Evolutionary conservation across 2,113 vertebrate genomes (phyloP).

Genomic region (Alethe castanea): DNA sequence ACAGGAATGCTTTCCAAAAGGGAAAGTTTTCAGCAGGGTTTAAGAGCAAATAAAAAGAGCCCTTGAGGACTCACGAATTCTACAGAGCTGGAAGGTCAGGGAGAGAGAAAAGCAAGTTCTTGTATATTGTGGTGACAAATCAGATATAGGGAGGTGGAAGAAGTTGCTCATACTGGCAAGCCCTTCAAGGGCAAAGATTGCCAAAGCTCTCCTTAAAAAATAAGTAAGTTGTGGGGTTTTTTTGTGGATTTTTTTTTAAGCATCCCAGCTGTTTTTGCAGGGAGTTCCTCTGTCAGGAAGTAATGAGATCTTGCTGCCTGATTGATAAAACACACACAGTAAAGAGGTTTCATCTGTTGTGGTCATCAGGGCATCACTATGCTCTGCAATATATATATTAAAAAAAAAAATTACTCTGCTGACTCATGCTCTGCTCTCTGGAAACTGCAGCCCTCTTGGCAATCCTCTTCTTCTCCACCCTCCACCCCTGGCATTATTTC

Average conservation of each 20-base stretch:
- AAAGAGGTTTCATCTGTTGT: conserved; percentile 44
- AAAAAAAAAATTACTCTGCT: not conserved
- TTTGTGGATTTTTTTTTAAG: not conserved
- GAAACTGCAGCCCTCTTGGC: not conserved
- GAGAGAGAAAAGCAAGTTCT: not conserved
- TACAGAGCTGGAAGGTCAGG: not conserved
- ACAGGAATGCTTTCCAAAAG: not conserved
- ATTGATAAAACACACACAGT: conserved; percentile 61
- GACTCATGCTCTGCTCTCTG: conserved; percentile 37
- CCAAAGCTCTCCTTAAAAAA: not conserved
- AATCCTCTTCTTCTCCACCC: not conserved
- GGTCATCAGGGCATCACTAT: not conserved
- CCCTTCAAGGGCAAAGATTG: not conserved
- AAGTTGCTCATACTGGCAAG: not conserved
- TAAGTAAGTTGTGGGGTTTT: not conserved
- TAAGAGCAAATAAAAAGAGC: not conserved
- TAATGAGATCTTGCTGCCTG: conserved; percentile 18
- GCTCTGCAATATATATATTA: not conserved
- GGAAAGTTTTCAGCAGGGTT: not conserved
- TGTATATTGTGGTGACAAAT: not conserved
- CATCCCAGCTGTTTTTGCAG: conserved; percentile 30
- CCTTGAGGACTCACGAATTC: not conserved
- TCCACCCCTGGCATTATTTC: not conserved
- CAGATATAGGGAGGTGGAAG: not conserved
- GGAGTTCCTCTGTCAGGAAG: conserved; percentile 12